These are phyloP conservation scores for Orthonychiurus folsomi DNA, from an alignment of 2,888 invertebrate genomes.

Conservation along the genomic window DNA sequence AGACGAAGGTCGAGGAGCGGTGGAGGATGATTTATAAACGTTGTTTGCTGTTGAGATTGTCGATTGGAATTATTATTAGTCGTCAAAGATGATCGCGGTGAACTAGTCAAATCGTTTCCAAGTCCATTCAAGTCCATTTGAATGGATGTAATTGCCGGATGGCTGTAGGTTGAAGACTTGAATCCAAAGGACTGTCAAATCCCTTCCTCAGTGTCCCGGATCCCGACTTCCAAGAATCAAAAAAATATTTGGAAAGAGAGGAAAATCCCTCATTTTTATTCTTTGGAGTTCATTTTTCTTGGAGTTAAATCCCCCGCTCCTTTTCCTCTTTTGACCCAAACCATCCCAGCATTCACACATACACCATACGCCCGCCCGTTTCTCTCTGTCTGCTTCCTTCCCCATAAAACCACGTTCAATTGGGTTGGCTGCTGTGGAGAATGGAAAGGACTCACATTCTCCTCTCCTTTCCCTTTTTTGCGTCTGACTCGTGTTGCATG, in stretches of 20 bases:
- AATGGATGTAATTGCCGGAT: neutral
- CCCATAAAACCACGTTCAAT: too few relatives aligned
- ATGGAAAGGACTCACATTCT: too few relatives aligned
- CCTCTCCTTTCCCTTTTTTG: too few relatives aligned
- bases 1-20: neutral
- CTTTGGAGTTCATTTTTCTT: neutral
- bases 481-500: too few relatives aligned
- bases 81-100: neutral
- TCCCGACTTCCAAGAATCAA: neutral
- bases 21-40: neutral
- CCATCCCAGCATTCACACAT: neutral
- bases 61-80: neutral
- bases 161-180: too few relatives aligned
- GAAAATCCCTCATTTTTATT: neutral
- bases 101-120: too few relatives aligned
- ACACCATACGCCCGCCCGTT: slow-evolving; percentile 1
- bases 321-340: neutral
- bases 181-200: neutral
- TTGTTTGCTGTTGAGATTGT: too few relatives aligned
- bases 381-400: too few relatives aligned
- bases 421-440: too few relatives aligned
- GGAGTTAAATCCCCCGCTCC: neutral
- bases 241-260: neutral
- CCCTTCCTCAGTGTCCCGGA: neutral
- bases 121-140: neutral